phyloP scores from a whole-genome alignment of 2,113 vertebrate species.

The Lota lota region DNA sequence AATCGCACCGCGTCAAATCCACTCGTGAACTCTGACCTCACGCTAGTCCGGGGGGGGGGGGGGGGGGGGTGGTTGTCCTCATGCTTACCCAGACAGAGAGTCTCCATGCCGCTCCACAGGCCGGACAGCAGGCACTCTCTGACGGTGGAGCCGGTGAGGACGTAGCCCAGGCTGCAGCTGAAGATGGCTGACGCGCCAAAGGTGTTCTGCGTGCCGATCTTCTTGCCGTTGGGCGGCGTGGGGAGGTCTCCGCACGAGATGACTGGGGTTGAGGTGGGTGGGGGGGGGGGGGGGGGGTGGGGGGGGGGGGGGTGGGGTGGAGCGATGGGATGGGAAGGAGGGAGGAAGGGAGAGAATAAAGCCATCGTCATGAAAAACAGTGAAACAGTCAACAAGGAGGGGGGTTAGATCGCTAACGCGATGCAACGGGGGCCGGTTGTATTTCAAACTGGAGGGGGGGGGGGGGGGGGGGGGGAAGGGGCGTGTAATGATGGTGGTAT shows the following conservation, averaged over 20 bases:
- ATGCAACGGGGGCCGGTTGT: too few species aligned
- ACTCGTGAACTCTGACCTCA: slow-evolving; percentile 15
- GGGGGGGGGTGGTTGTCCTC: slow-evolving; percentile 31
- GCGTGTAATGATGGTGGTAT: slow-evolving; percentile 40
- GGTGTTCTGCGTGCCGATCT: slow-evolving; percentile 92
- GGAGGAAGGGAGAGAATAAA: too few species aligned
- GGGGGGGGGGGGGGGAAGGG: slow-evolving; percentile 2
- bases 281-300: not conserved
- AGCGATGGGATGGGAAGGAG: not conserved
- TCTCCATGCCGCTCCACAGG: slow-evolving; percentile 92
- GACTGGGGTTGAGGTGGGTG: slow-evolving; percentile 73
- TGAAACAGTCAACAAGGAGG: not conserved
- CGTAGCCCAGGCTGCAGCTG: slow-evolving; percentile 87
- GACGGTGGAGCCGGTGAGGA: slow-evolving; percentile 87
- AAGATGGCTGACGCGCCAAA: slow-evolving; percentile 95
- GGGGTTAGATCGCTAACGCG: too few species aligned
- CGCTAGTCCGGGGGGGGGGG: slow-evolving; percentile 11
- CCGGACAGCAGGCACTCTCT: slow-evolving; percentile 92
- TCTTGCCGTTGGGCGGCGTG: slow-evolving; percentile 91
- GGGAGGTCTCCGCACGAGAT: slow-evolving; percentile 93
- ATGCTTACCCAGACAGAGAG: slow-evolving; percentile 86
- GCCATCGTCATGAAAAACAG: not conserved
- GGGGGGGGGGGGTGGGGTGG: slow-evolving; percentile 28
- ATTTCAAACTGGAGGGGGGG: too few species aligned
- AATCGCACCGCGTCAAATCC: not conserved